These are phyloP conservation scores for Oreochromis niloticus DNA, from an alignment of 2,113 vertebrate genomes.

Conservation along the genomic window DNA sequence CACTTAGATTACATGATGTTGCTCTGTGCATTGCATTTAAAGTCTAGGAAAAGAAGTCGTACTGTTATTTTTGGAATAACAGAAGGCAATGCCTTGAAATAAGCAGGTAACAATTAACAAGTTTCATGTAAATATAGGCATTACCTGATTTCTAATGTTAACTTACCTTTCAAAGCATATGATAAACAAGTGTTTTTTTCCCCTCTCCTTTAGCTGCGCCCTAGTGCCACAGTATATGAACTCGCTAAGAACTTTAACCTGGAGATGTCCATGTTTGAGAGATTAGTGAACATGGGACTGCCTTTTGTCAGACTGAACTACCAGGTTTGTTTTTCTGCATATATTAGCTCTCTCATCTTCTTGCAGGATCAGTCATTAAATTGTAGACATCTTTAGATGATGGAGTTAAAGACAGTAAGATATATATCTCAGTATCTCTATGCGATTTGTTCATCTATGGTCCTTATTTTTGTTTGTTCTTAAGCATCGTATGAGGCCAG, in stretches of 20 bases:
- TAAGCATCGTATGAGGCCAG: conserved; percentile 94
- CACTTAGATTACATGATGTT: background rate
- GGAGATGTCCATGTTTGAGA: conserved; percentile 94
- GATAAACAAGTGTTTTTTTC: background rate
- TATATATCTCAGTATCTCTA: background rate
- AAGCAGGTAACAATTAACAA: background rate
- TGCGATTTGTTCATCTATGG: background rate
- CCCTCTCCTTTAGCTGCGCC: conserved; percentile 75
- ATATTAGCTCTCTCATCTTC: background rate
- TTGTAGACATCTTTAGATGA: background rate
- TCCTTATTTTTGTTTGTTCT: background rate
- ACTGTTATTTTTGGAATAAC: background rate
- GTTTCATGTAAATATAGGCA: background rate
- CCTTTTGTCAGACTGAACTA: conserved; percentile 88
- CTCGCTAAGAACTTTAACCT: conserved; percentile 89
- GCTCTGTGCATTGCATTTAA: background rate
- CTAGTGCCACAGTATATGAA: conserved; percentile 89
- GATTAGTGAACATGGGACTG: conserved; percentile 82
- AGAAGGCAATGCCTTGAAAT: background rate
- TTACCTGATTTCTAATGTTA: background rate
- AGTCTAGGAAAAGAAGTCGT: background rate
- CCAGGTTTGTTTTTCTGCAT: conserved; percentile 74
- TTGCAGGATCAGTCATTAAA: background rate
- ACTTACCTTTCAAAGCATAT: background rate
- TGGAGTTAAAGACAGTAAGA: background rate